A percentile compares a stretch with the other conserved stretches of the same genome.
Conservation (phyloP, 2,888 invertebrate genomes). For the Eurytoma californica region DNA sequence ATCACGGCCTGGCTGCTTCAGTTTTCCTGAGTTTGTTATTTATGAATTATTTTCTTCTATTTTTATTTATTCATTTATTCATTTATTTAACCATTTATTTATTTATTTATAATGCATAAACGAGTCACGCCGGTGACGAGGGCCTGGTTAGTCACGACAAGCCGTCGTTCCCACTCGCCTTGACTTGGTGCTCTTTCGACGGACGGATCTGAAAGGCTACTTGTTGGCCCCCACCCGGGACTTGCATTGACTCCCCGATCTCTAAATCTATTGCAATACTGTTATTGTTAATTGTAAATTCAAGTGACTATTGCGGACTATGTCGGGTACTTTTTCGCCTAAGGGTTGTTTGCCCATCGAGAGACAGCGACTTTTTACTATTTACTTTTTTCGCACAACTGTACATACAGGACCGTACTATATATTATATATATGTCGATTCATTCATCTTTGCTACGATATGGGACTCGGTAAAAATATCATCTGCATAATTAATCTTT, state of each 20-base stretch:
- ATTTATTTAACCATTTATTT: too few relatives aligned
- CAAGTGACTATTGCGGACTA: constrained; percentile 74
- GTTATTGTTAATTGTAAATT: constrained; percentile 71
- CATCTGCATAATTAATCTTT: constrained; percentile 45
- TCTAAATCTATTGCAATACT: constrained; percentile 73
- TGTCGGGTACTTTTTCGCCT: constrained; percentile 57
- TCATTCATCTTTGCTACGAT: constrained; percentile 45
- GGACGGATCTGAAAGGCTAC: constrained; percentile 42
- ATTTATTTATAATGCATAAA: too few relatives aligned
- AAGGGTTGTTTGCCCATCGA: constrained; percentile 53
- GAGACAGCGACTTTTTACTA: constrained; percentile 39
- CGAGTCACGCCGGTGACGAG: too few relatives aligned
- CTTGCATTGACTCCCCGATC: not conserved
- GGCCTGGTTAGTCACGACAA: too few relatives aligned
- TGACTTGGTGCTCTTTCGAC: constrained; percentile 15
- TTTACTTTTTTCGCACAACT: too few relatives aligned
- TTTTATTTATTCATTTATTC: constrained; percentile 21
- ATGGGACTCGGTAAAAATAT: constrained; percentile 51
- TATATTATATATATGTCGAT: constrained; percentile 39
- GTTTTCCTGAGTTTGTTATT: constrained; percentile 74
- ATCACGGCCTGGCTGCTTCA: constrained; percentile 75
- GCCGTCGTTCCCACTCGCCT: too few relatives aligned
- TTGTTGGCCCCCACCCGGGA: constrained; percentile 8
- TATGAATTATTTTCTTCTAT: constrained; percentile 66
- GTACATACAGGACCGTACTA: constrained; percentile 11